Base-by-base conservation (phyloP, 2,888 invertebrate genomes). In the Stomorhina lunata region DNA sequence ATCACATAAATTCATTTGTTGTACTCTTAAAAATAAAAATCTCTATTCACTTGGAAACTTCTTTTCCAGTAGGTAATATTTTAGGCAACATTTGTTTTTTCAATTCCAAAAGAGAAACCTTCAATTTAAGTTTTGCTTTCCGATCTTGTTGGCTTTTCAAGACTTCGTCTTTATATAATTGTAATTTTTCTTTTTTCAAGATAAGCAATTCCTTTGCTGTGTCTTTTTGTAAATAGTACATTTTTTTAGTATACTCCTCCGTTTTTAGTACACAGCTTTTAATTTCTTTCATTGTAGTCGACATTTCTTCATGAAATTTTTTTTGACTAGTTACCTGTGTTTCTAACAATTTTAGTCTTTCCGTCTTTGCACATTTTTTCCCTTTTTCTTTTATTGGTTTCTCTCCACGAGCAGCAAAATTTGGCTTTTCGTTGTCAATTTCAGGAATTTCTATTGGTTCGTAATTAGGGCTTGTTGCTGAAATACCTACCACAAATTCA, bases 11-110 rank as follows among this genome's bases (percentile, higher is more conserved):
- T n/a, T n/a, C n/a, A n/a, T n/a, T n/a, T 40, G 40, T 40, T n/a
- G n/a, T 40, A 12, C 40, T 12, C 40, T 40, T 9, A 40, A 12
- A n/a, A 12, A 40, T n/a, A 40, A 5, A 40, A 40, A 40, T n/a
- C 15, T 7, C 12, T n/a, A 40, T n/a, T 40, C 40, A 34, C 34
- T 34, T 4, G 7, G 34, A 34, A 34, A 34, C 12, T 34, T 34
- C 4, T 7, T 34, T 34, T 34, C 9, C 7, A 34, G 34, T 34
- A 34, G 34, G 34, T 34, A 12, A 55, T 32, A 7, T 29, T 45
- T 63, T 63, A 29, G 63, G 45, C 10, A 63, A 17, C 43, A 63
- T 63, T 43, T 63, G 61, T 15, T 63, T 63, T 45, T 63, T 43
- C 10, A 63, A 17, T 29, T 63, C 45, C 63, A 63, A 17, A 17